These are phyloP conservation scores for Micrasema minimum DNA, from an alignment of 1,140 invertebrate species.

Conservation along the genomic window DNA sequence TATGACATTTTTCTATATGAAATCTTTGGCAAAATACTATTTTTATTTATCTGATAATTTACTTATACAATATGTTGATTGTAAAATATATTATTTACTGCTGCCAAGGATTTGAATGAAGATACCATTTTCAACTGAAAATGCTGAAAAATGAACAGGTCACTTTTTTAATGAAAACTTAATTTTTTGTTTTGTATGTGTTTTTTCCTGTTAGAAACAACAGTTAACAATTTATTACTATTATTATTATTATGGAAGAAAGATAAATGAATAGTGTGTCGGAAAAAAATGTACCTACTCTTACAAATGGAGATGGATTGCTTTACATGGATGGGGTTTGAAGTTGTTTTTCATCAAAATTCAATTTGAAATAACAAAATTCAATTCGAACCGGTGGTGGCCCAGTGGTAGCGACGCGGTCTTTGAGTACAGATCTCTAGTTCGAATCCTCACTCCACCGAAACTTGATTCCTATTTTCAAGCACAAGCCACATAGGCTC, in stretches of 20 bases:
- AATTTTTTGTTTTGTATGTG: conserved; percentile 1
- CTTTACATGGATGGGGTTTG: too few relatives aligned
- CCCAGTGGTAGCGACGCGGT: too few relatives aligned
- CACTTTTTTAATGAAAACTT: too few relatives aligned
- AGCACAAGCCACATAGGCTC: too few relatives aligned
- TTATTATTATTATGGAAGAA: not conserved
- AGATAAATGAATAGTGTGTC: not conserved
- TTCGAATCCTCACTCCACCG: too few relatives aligned
- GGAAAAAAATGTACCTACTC: not conserved
- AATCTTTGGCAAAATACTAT: not conserved
- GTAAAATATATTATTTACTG: conserved; percentile 33
- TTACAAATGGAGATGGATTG: not conserved
- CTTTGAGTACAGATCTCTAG: too few relatives aligned
- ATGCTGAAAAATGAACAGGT: conserved; percentile 53
- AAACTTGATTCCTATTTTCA: too few relatives aligned
- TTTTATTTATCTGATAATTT: too few relatives aligned
- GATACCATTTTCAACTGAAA: conserved; percentile 22
- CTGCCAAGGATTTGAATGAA: conserved; percentile 43
- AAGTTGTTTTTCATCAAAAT: not conserved
- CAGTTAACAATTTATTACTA: not conserved
- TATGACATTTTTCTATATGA: not conserved
- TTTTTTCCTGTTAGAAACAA: conserved; percentile 3
- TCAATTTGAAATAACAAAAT: too few relatives aligned
- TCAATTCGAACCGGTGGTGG: too few relatives aligned
- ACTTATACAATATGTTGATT: not conserved